phyloP scores from a whole-genome alignment of 1,140 invertebrate genomes.

The Calephelis virginiensis region DNA sequence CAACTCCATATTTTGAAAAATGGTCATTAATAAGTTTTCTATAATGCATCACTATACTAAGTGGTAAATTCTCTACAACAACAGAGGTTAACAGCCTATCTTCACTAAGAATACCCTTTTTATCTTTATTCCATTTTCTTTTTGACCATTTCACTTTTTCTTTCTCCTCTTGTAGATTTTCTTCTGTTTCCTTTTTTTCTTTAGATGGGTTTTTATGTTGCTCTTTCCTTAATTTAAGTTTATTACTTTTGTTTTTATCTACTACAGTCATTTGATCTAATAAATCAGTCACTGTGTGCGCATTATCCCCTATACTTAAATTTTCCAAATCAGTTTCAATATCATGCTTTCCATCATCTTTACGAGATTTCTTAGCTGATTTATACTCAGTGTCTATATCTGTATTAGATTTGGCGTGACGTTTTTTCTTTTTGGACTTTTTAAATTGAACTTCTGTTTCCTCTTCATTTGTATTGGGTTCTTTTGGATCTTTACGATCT shows the following conservation, averaged over 20 bases:
- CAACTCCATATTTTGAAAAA: conserved; percentile 51
- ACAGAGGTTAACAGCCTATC: conserved; percentile 36
- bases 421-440: conserved; percentile 51
- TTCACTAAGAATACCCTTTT: conserved; percentile 36
- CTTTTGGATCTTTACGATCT: conserved; percentile 22
- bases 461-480: conserved; percentile 25
- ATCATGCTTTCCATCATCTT: conserved; percentile 48
- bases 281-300: conserved; percentile 54
- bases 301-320: conserved; percentile 60
- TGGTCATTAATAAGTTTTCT: conserved; percentile 52
- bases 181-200: conserved; percentile 22
- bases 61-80: conserved; percentile 57
- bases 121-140: conserved; percentile 60
- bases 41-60: conserved; percentile 50
- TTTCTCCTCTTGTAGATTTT: conserved; percentile 37
- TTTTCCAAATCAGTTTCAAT: conserved; percentile 60
- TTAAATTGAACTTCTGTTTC: conserved; percentile 34
- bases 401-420: conserved; percentile 27
- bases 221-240: conserved; percentile 35
- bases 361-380: conserved; percentile 37
- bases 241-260: conserved; percentile 50
- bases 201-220: conserved; percentile 15
- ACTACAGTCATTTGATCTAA: conserved; percentile 62
- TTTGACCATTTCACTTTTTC: conserved; percentile 62
- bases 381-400: conserved; percentile 33